Conservation (phyloP, 2,797 vertebrate species). For the Sebastes umbrosus region DNA sequence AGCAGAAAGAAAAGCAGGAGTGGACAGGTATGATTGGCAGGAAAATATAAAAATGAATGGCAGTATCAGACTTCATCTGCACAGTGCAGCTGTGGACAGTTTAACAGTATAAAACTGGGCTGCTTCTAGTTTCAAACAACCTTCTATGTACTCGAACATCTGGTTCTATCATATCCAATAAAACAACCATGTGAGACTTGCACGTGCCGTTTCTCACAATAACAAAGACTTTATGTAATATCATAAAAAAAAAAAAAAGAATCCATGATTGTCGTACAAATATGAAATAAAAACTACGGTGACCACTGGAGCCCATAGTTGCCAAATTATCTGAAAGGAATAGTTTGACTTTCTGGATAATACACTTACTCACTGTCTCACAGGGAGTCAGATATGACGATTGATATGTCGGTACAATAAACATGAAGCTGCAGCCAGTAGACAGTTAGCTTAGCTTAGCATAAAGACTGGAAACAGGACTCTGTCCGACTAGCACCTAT, state of each 20-base stretch:
- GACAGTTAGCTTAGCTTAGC: background rate
- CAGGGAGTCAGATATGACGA: background rate
- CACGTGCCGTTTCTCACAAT: slow-evolving; percentile 58
- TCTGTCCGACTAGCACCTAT: background rate
- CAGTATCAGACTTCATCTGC: slow-evolving; percentile 55
- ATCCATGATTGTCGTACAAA: slow-evolving; percentile 70
- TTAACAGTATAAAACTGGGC: slow-evolving; percentile 43
- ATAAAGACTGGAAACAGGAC: background rate
- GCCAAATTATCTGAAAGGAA: slow-evolving; percentile 6
- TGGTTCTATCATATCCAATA: slow-evolving; percentile 16
- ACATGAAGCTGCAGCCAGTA: background rate
- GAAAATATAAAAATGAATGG: slow-evolving; percentile 33
- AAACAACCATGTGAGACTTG: slow-evolving; percentile 27
- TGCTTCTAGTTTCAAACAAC: slow-evolving; percentile 21
- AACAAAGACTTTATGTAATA: slow-evolving; percentile 41
- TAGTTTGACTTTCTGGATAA: background rate
- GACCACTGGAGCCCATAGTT: slow-evolving; percentile 15
- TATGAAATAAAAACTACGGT: slow-evolving; percentile 37
- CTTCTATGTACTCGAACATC: slow-evolving; percentile 1
- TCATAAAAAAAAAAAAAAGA: slow-evolving; percentile 26
- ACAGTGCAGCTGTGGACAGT: slow-evolving; percentile 33
- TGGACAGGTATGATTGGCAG: slow-evolving; percentile 34
- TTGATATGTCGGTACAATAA: background rate
- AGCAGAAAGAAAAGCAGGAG: slow-evolving; percentile 28
- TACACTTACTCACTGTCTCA: background rate